Percentiles rank a stretch among this genome's conserved stretches.
These are phyloP conservation scores for Sinodicranocentrus sp. DNA, from an alignment of 2,888 invertebrate genomes.

Conservation along the genomic window DNA sequence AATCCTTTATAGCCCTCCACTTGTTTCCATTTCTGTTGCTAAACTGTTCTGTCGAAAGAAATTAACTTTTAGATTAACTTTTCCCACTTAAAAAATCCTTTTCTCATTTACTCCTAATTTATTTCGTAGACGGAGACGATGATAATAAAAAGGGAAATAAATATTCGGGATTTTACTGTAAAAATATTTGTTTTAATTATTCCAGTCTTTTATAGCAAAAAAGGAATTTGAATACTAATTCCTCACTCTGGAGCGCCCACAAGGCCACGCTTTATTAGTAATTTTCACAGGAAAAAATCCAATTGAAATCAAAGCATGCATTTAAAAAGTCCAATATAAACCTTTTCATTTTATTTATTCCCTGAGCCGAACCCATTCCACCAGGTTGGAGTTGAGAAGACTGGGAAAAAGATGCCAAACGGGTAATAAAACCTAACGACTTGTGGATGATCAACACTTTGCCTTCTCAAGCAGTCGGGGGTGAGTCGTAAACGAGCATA, in stretches of 20 bases:
- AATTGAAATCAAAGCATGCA: slow-evolving; percentile 34
- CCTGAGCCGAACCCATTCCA: not conserved
- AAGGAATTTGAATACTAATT: not conserved
- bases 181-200: slow-evolving; percentile 63
- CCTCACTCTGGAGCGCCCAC: too few species aligned
- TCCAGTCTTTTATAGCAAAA: slow-evolving; percentile 28
- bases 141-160: not conserved
- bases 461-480: slow-evolving; percentile 36
- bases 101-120: slow-evolving; percentile 30
- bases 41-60: too few species aligned
- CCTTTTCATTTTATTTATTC: slow-evolving; percentile 34
- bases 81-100: slow-evolving; percentile 27
- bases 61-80: slow-evolving; percentile 34
- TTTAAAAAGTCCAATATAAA: slow-evolving; percentile 41
- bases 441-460: slow-evolving; percentile 63
- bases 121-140: slow-evolving; percentile 15
- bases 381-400: not conserved
- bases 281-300: not conserved
- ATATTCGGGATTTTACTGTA: not conserved
- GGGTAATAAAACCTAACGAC: slow-evolving; percentile 65
- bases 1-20: too few species aligned
- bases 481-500: slow-evolving; percentile 54
- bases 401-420: slow-evolving; percentile 51
- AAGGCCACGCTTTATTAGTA: too few species aligned
- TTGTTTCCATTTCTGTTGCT: too few species aligned